phyloP scores from a whole-genome alignment of 2,797 vertebrate species.

The Esox lucius region DNA sequence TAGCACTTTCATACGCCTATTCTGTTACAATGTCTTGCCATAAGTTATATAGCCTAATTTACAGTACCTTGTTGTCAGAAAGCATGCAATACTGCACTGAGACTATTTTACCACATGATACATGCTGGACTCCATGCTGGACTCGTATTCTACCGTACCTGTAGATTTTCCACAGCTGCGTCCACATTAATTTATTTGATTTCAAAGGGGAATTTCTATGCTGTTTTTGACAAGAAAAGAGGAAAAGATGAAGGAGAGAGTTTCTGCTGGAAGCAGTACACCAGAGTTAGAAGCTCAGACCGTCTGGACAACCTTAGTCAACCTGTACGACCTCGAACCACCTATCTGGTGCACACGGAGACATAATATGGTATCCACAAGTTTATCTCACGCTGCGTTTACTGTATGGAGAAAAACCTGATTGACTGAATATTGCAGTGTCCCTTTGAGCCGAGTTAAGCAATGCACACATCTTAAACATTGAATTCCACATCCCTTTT shows the following conservation, averaged over 20 bases:
- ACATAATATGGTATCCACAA: background rate
- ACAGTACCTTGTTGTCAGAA: slow-evolving; percentile 18
- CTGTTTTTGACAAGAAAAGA: no score
- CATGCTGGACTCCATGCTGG: background rate
- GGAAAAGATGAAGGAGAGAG: no score
- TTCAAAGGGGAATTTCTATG: no score
- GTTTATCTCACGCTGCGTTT: background rate
- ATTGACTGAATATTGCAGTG: background rate
- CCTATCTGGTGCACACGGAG: background rate
- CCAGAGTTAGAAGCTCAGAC: no score
- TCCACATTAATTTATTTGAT: no score
- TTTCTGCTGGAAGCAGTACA: no score
- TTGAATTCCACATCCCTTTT: background rate
- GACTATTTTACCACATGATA: background rate
- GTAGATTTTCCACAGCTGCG: background rate
- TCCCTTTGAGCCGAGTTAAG: background rate
- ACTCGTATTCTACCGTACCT: background rate
- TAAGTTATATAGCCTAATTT: slow-evolving; percentile 65
- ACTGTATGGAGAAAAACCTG: background rate
- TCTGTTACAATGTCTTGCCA: slow-evolving; percentile 53
- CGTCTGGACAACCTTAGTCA: background rate
- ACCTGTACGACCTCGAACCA: background rate
- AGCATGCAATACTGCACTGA: background rate
- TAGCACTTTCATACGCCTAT: slow-evolving; percentile 62
- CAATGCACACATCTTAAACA: background rate